phyloP scores from a whole-genome alignment of 2,113 vertebrate species.

The Arizona elegans region DNA sequence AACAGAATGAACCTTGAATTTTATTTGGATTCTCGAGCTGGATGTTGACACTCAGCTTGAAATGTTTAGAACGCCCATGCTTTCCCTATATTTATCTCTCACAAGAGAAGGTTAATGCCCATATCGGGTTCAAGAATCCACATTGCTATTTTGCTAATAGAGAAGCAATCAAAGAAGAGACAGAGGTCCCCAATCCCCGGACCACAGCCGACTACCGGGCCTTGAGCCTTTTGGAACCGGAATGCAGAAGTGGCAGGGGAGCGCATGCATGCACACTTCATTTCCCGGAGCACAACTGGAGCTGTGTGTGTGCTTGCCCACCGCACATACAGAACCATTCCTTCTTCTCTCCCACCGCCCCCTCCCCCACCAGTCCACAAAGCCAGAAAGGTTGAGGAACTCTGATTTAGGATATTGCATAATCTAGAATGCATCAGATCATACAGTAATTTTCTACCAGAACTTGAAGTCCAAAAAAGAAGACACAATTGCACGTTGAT shows the following conservation, averaged over 20 bases:
- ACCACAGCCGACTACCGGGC: not conserved
- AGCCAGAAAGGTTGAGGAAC: not conserved
- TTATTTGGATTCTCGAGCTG: too few relatives aligned
- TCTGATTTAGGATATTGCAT: not conserved
- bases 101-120: not conserved
- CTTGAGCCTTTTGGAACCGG: not conserved
- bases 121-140: not conserved
- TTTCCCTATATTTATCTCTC: not conserved
- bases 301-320: not conserved
- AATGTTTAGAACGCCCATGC: not conserved
- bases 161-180: not conserved
- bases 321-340: not conserved
- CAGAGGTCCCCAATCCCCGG: not conserved
- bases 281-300: not conserved
- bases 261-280: fast-evolving
- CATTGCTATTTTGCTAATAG: not conserved
- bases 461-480: not conserved
- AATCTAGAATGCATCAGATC: not conserved
- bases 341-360: not conserved
- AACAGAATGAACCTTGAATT: too few relatives aligned
- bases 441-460: not conserved
- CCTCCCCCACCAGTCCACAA: not conserved
- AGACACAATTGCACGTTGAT: not conserved
- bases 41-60: not conserved
- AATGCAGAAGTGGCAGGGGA: not conserved